A percentile compares a stretch with the other conserved stretches of the same genome.
Conservation (phyloP, 1,140 invertebrate genomes). For the Hypothenemus hampei region DNA sequence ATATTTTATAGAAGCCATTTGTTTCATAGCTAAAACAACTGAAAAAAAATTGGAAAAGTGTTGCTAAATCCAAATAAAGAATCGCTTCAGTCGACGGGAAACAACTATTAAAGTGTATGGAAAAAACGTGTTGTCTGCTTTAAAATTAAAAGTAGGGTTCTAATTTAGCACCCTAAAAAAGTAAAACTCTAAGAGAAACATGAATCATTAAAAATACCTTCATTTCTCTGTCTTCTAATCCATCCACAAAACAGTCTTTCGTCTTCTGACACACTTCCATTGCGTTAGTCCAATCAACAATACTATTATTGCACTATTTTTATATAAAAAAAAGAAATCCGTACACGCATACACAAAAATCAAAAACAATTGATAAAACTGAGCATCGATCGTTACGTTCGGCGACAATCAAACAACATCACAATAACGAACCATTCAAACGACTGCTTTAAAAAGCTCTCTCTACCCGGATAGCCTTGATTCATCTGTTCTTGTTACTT, state of each 20-base stretch:
- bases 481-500: constrained; percentile 3
- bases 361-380: neutral
- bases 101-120: no score
- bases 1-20: no score
- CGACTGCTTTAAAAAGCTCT: constrained; percentile 14
- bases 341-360: neutral
- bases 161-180: no score
- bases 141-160: no score
- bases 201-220: constrained; percentile 6
- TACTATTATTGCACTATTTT: neutral
- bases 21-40: no score
- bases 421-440: constrained; percentile 6
- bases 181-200: neutral
- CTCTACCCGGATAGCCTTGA: constrained; percentile 10
- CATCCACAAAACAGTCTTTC: constrained; percentile 17
- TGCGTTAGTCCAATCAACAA: neutral
- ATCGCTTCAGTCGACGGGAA: no score
- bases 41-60: no score
- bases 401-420: constrained; percentile 4
- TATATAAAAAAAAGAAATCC: neutral
- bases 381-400: neutral
- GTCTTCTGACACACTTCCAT: constrained; percentile 16
- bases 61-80: no score
- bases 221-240: constrained; percentile 20
- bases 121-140: no score